Evolutionary conservation across 2,888 invertebrate species (phyloP).

Genomic region (Pseudeuparius sepicola): DNA sequence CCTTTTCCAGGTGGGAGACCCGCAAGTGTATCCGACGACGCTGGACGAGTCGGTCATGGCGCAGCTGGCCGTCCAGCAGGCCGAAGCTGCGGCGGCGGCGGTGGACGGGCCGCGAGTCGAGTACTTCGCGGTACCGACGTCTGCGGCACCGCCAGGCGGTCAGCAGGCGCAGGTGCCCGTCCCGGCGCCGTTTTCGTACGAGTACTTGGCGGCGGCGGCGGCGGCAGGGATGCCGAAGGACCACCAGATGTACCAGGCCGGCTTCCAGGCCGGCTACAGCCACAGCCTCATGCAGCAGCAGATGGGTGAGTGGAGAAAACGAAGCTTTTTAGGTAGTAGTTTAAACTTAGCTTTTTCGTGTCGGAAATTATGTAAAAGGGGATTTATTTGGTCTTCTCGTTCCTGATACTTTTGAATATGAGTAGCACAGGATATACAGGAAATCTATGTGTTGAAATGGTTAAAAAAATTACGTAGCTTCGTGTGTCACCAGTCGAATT

Average conservation of each 20-base stretch:
- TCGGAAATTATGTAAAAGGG: no score
- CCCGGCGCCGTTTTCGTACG: slow-evolving; percentile 37
- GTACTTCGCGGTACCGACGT: slow-evolving; percentile 40
- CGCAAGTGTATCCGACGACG: slow-evolving; percentile 34
- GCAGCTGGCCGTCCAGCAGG: slow-evolving; percentile 36
- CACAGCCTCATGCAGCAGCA: slow-evolving; percentile 37
- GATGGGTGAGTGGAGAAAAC: no score
- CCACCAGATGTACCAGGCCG: slow-evolving; percentile 37
- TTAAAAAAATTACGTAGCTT: no score
- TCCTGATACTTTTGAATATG: no score
- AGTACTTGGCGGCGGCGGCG: slow-evolving; percentile 41
- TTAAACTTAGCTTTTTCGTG: no score
- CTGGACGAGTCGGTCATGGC: slow-evolving; percentile 39
- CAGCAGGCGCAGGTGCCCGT: slow-evolving; percentile 34
- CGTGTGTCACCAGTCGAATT: no score
- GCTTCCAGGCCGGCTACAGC: slow-evolving; percentile 39
- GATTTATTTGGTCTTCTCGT: no score
- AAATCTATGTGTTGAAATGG: no score
- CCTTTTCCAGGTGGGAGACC: slow-evolving; percentile 32
- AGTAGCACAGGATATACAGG: no score
- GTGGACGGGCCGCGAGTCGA: slow-evolving; percentile 39
- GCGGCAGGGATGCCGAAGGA: slow-evolving; percentile 32
- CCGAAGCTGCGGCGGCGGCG: slow-evolving; percentile 22
- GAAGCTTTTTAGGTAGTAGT: no score
- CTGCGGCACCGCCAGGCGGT: slow-evolving; percentile 11